Conservation (phyloP, 2,797 vertebrate species). For the Sparidentex hasta region DNA sequence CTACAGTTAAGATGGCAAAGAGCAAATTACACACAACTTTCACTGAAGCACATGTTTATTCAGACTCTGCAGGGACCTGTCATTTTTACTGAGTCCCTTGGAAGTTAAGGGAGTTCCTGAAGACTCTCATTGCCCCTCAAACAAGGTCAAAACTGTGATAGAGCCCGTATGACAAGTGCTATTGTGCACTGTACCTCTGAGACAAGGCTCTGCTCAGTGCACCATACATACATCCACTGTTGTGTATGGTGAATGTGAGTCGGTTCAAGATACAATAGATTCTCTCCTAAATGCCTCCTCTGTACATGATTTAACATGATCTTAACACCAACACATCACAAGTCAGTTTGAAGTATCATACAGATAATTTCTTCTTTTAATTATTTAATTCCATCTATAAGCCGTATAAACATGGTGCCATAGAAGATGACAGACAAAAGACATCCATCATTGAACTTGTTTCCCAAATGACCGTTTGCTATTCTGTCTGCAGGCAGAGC, state of each 20-base stretch:
- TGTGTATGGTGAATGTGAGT: constrained; percentile 28
- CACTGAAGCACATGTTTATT: constrained; percentile 83
- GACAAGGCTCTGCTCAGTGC: constrained; percentile 47
- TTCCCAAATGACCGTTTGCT: constrained; percentile 33
- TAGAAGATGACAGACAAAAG: constrained; percentile 24
- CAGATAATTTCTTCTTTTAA: constrained; percentile 35
- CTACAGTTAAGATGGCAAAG: constrained; percentile 89
- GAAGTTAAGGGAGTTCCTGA: constrained; percentile 73
- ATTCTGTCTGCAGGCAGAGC: constrained; percentile 54
- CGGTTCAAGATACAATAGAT: constrained; percentile 22
- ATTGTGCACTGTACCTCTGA: constrained; percentile 68
- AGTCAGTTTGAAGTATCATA: background rate
- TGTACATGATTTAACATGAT: constrained; percentile 28
- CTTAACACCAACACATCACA: constrained; percentile 12
- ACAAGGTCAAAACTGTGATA: constrained; percentile 85
- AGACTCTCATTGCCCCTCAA: constrained; percentile 78
- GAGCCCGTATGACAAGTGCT: constrained; percentile 72
- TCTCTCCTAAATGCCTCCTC: background rate
- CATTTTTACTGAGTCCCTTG: constrained; percentile 75
- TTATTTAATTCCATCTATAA: constrained; percentile 9
- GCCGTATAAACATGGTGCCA: constrained; percentile 13
- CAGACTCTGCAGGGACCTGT: constrained; percentile 82
- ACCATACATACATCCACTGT: constrained; percentile 25
- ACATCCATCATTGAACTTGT: constrained; percentile 40
- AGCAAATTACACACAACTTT: constrained; percentile 88